A percentile compares a stretch with the other conserved stretches of the same genome.
Evolutionary conservation across 1,140 invertebrate genomes (phyloP).

Genomic region (Saccostrea cuccullata): DNA sequence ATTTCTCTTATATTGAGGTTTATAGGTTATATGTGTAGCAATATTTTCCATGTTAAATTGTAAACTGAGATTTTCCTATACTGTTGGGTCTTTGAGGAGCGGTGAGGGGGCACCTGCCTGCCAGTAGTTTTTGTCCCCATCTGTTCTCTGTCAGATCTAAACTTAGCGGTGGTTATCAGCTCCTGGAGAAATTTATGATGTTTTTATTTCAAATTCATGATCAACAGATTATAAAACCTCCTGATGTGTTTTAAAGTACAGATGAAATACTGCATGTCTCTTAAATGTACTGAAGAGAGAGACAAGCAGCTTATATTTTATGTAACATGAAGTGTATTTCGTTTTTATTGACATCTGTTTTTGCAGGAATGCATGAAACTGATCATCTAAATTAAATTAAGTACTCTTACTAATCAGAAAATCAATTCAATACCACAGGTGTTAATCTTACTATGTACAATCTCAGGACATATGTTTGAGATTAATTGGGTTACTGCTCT

Average conservation of each 20-base stretch:
- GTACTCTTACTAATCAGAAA: background rate
- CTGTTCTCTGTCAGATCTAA: conserved; percentile 20
- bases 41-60: background rate
- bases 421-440: conserved; percentile 1
- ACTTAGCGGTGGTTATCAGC: background rate
- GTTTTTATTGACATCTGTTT: background rate
- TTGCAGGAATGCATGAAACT: background rate
- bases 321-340: background rate
- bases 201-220: background rate
- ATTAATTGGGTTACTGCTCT: background rate
- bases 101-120: background rate
- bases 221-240: background rate
- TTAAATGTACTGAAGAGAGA: background rate
- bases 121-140: conserved; percentile 1
- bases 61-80: background rate
- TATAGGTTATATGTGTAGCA: too few relatives aligned
- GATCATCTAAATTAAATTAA: background rate
- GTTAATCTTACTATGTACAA: background rate
- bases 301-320: background rate
- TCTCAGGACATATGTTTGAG: background rate
- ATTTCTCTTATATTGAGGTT: too few relatives aligned
- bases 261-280: background rate
- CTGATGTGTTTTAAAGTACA: background rate
- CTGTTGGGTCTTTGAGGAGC: background rate
- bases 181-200: background rate